Evolutionary conservation across 2,113 vertebrate genomes (phyloP).

Genomic region (Cyanistes caeruleus): DNA sequence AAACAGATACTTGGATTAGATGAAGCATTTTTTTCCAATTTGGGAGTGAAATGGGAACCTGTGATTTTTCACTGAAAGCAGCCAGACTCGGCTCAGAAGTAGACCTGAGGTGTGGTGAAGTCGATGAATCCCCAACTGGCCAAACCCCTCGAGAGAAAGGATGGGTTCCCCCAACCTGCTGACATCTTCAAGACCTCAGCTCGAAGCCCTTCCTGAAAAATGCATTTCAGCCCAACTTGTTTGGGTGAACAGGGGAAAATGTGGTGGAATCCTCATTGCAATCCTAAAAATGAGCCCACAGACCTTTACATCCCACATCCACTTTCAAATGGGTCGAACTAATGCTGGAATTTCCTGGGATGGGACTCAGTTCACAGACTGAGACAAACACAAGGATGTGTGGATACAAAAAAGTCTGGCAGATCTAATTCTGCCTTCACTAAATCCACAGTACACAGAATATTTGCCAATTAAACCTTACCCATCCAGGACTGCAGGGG

Average conservation of each 20-base stretch:
- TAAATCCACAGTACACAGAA: not conserved
- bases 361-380: not conserved
- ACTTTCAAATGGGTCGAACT: accelerated
- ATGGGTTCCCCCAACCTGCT: not conserved
- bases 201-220: not conserved
- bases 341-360: not conserved
- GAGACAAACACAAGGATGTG: not conserved
- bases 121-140: not conserved
- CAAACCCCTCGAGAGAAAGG: not conserved
- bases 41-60: not conserved
- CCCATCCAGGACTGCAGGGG: not conserved
- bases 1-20: not conserved
- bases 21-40: accelerated
- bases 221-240: not conserved
- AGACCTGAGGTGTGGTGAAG: not conserved
- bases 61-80: not conserved
- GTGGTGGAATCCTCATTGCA: not conserved
- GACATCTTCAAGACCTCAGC: not conserved
- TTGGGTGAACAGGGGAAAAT: not conserved
- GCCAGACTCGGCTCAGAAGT: not conserved
- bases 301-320: not conserved
- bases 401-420: not conserved
- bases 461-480: not conserved
- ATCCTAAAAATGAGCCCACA: not conserved
- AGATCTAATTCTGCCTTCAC: not conserved